Percentiles rank a stretch among this genome's conserved stretches.
Evolutionary conservation across 2,113 vertebrate species (phyloP).

Genomic region (Meriones unguiculatus): DNA sequence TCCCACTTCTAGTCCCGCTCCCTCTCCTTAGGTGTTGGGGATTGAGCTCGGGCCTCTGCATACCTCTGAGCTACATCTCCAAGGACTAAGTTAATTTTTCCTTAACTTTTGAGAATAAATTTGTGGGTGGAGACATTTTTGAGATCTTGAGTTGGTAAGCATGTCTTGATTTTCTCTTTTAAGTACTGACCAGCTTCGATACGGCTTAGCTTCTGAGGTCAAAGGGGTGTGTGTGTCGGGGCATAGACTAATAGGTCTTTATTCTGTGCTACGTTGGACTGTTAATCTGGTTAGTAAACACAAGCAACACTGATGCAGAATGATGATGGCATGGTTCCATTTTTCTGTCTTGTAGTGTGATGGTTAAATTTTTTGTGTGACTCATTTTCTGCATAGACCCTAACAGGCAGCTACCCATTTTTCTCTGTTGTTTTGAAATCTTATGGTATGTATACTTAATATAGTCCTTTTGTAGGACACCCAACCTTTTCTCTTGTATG

Average conservation of each 20-base stretch:
- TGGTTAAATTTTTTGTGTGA: background rate
- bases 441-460: background rate
- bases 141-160: background rate
- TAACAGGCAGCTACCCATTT: background rate
- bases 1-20: background rate
- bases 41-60: background rate
- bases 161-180: background rate
- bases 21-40: background rate
- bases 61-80: background rate
- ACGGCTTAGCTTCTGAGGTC: background rate
- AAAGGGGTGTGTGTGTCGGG: too few species aligned
- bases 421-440: background rate
- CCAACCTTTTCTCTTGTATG: background rate
- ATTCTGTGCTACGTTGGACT: background rate
- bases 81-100: slow-evolving; percentile 2
- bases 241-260: too few species aligned
- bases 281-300: background rate
- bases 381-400: background rate
- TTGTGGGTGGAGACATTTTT: slow-evolving; percentile 6
- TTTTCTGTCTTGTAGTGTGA: background rate
- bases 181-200: background rate
- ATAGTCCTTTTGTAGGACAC: background rate
- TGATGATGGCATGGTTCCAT: background rate
- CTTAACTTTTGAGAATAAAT: background rate
- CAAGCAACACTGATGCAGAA: background rate